Evolutionary conservation across 2,797 vertebrate genomes (phyloP).

Genomic region (Meda fulgida): DNA sequence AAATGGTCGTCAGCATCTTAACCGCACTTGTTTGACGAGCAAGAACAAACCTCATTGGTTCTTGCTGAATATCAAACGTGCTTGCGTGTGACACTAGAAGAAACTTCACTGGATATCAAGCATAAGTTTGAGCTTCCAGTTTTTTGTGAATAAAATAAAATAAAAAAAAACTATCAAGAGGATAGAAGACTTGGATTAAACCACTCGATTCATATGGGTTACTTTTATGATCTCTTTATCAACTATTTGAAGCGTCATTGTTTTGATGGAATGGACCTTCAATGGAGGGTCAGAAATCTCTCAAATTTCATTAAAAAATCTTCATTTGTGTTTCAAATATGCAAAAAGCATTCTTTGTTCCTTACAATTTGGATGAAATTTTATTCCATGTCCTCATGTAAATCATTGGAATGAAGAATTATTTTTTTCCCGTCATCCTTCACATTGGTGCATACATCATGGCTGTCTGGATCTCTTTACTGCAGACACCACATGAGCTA

Average conservation of each 20-base stretch:
- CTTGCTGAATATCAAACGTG: neutral
- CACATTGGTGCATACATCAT: neutral
- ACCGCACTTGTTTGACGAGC: neutral
- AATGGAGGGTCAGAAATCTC: neutral
- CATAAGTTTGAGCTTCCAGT: neutral
- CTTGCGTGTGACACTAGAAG: no score
- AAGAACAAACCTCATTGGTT: slow-evolving; percentile 1
- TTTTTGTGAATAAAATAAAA: neutral
- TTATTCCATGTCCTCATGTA: neutral
- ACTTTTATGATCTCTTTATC: no score
- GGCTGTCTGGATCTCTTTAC: slow-evolving; percentile 17
- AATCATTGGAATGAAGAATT: neutral
- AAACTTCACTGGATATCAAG: neutral
- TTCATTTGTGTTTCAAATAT: neutral
- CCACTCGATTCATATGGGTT: neutral
- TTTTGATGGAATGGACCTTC: neutral
- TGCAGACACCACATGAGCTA: neutral
- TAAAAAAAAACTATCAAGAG: neutral
- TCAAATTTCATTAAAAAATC: no score
- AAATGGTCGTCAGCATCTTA: neutral
- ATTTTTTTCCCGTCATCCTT: neutral
- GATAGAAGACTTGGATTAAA: neutral
- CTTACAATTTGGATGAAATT: neutral
- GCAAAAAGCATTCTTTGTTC: neutral
- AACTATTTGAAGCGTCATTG: no score